Conservation (phyloP, 2,888 invertebrate species). For the Hoplodrina blanda region DNA sequence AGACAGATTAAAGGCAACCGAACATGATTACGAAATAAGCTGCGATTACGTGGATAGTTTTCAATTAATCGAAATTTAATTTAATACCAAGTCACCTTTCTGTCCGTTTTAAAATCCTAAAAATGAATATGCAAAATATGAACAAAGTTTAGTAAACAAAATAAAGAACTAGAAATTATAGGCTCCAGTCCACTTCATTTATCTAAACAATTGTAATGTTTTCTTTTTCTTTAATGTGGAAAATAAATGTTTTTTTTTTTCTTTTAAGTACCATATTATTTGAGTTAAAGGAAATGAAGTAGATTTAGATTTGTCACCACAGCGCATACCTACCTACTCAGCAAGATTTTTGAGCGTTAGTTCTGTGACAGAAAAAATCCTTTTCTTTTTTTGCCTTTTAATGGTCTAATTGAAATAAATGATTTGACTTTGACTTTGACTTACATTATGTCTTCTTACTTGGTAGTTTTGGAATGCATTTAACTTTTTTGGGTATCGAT, state of each 20-base stretch:
- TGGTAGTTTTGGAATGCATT: background rate
- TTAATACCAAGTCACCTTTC: background rate
- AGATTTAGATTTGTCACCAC: too few species aligned
- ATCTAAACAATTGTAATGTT: too few species aligned
- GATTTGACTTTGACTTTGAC: too few species aligned
- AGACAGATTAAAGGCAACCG: constrained; percentile 3
- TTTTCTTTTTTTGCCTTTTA: too few species aligned
- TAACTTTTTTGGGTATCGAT: background rate
- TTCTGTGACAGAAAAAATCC: constrained; percentile 1
- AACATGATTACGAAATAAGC: constrained; percentile 26
- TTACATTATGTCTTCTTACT: background rate
- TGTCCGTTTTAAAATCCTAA: background rate
- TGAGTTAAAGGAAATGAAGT: too few species aligned
- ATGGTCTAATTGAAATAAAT: too few species aligned
- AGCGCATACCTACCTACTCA: background rate
- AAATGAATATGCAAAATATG: background rate
- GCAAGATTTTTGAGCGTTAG: background rate
- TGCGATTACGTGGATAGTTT: background rate
- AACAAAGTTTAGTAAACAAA: too few species aligned
- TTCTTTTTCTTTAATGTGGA: too few species aligned
- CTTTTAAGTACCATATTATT: too few species aligned
- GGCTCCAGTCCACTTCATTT: too few species aligned
- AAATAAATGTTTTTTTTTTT: too few species aligned
- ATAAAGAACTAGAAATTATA: too few species aligned
- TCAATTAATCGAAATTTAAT: background rate